Base-by-base conservation (phyloP, 2,797 vertebrate species). In the Lepus oiostolus region DNA sequence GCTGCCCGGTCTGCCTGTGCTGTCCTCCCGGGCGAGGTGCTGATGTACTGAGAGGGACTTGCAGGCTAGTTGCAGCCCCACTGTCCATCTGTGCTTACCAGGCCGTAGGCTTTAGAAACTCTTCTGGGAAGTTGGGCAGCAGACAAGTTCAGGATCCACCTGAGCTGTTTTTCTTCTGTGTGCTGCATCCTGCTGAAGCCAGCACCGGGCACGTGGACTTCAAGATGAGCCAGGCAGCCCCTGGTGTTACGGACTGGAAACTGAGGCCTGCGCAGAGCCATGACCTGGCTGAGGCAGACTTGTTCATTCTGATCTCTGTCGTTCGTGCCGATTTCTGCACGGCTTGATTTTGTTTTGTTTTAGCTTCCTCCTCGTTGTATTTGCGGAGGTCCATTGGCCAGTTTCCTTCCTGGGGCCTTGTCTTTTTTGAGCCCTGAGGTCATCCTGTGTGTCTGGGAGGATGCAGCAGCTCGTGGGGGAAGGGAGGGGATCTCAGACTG, bases 391-490 rank as follows among this genome's bases (percentile, higher is more conserved):
- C 50, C 16, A 47, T 19, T 95, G 88, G 21, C 89, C 86, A 63
- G 28, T 86, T 95, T 95, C 52, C 79, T 95, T 93, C 88, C 82
- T 90, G 47, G 62, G 77, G 54, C 47, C 32, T 70, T 75, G 32
- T 86, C 47, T 54, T 54, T 52, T 85, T 50, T 79, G 85, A 94
- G 68, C 4, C 50, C 65, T 76, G 42, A 77, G n/a, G 60, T 93
- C 30, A 77, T 90, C 19, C 2, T 62, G 28, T 16, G 60, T 90
- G 30, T 77, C 68, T 71, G 19, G 4, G 58, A 90, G 65, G 62
- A 86, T 80, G 67, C 71, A 63, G 28, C 35, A 50, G 88, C 81
- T 86, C 32, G 7, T 9, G 8, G n/a, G 19, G 26, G 94, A 72
- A 71, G 30, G 91, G 79, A 60, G 32, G 24, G 76, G 38, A 68